phyloP scores from a whole-genome alignment of 2,888 invertebrate genomes.

The Mimas tiliae region DNA sequence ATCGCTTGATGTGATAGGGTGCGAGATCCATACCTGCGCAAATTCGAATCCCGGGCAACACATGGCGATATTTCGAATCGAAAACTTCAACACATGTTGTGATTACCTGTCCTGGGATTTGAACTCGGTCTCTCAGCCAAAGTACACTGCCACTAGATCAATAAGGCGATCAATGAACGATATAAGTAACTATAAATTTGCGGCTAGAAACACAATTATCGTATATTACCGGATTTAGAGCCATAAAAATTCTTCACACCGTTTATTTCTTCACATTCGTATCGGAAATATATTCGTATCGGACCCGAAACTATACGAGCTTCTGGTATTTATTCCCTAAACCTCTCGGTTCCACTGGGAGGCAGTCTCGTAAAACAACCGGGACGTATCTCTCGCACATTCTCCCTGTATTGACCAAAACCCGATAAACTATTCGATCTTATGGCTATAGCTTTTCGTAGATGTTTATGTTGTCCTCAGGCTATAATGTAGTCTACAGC shows the following conservation, averaged over 20 bases:
- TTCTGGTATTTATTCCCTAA: conserved; percentile 40
- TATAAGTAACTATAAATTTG: background rate
- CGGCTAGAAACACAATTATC: background rate
- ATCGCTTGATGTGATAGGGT: no score
- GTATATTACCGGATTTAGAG: background rate
- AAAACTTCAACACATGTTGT: no score
- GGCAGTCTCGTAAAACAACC: conserved; percentile 53
- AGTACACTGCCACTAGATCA: no score
- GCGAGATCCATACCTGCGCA: no score
- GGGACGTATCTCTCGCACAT: conserved; percentile 42
- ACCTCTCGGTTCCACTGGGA: conserved; percentile 32
- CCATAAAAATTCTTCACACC: background rate
- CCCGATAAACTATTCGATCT: conserved; percentile 27
- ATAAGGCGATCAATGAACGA: background rate
- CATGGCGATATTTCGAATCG: no score
- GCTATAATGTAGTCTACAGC: background rate
- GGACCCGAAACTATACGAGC: conserved; percentile 15
- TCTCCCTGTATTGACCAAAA: conserved; percentile 40
- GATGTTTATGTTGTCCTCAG: conserved; percentile 7
- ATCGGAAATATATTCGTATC: conserved; percentile 18
- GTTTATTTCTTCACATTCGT: conserved; percentile 7
- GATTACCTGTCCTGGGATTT: no score
- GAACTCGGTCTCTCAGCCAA: no score
- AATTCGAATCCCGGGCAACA: no score
- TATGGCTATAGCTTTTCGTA: conserved; percentile 5